Evolutionary conservation across 2,888 invertebrate genomes (phyloP).

Genomic region (Drosophila pegasa): DNA sequence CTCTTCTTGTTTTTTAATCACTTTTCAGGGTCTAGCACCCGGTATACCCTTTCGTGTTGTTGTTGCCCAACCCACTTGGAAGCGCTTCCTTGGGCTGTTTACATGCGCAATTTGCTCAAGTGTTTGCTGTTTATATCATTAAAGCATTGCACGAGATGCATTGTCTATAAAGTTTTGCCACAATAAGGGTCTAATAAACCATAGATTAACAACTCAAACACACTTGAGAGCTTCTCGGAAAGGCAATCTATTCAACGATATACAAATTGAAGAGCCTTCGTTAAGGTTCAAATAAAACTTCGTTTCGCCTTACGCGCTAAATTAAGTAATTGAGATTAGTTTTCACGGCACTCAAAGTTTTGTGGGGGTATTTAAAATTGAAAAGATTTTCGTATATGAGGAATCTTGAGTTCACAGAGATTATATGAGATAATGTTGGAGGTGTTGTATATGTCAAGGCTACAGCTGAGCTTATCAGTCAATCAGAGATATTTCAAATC

Average conservation of each 20-base stretch:
- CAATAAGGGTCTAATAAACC: slow-evolving; percentile 19
- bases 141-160: slow-evolving; percentile 49
- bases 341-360: background rate
- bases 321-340: slow-evolving; percentile 2
- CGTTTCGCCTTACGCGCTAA: background rate
- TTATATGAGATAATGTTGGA: no score
- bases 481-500: no score
- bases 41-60: slow-evolving; percentile 18
- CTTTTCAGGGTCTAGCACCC: slow-evolving; percentile 78
- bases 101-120: slow-evolving; percentile 81
- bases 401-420: no score
- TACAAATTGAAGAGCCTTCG: background rate
- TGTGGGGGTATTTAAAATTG: background rate
- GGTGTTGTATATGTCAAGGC: no score
- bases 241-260: slow-evolving; percentile 9
- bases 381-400: no score
- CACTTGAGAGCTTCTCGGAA: slow-evolving; percentile 9
- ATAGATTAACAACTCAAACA: slow-evolving; percentile 30
- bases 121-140: slow-evolving; percentile 76
- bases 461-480: no score
- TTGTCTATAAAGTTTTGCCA: slow-evolving; percentile 50
- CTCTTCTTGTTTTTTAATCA: slow-evolving; percentile 72
- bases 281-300: background rate
- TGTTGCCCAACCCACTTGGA: slow-evolving; percentile 49
- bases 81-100: slow-evolving; percentile 63